A percentile compares a stretch with the other conserved stretches of the same genome.
phyloP scores from a whole-genome alignment of 2,888 invertebrate species.

The Ischnura elegans region DNA sequence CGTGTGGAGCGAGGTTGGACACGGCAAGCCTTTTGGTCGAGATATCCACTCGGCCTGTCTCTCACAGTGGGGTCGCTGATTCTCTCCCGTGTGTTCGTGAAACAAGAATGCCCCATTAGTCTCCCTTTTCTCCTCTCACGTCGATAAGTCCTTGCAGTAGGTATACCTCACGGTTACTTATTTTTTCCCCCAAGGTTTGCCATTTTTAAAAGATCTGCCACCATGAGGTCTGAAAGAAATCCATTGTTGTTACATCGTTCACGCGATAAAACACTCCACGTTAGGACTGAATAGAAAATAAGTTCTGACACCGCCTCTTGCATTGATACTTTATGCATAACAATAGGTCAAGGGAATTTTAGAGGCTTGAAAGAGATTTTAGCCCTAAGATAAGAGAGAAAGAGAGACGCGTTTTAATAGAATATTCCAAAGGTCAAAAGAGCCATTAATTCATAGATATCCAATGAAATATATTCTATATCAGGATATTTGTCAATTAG shows the following conservation, averaged over 20 bases:
- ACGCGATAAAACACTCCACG: constrained; percentile 14
- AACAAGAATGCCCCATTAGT: constrained; percentile 66
- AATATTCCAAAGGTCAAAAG: too few species aligned
- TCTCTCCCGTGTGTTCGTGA: constrained; percentile 57
- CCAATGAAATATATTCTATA: too few species aligned
- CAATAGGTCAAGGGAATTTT: background rate
- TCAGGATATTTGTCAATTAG: too few species aligned
- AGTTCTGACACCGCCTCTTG: background rate
- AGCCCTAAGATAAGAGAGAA: background rate
- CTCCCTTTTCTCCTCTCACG: constrained; percentile 45
- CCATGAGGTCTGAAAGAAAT: background rate
- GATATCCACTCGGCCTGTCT: constrained; percentile 58
- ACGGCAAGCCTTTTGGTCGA: constrained; percentile 61
- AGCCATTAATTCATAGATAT: too few species aligned
- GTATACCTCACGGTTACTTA: constrained; percentile 31
- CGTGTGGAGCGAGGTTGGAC: constrained; percentile 43
- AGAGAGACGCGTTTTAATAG: background rate
- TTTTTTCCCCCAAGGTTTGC: constrained; percentile 44
- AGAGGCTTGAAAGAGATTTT: background rate
- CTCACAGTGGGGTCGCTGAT: constrained; percentile 64
- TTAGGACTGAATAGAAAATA: background rate
- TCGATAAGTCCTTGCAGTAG: constrained; percentile 54
- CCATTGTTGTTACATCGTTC: background rate
- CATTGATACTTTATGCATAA: background rate
- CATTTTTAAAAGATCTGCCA: constrained; percentile 40